A percentile compares a stretch with the other conserved stretches of the same genome.
Evolutionary conservation across 1,140 invertebrate species (phyloP).

Genomic region (Plodia interpunctella): DNA sequence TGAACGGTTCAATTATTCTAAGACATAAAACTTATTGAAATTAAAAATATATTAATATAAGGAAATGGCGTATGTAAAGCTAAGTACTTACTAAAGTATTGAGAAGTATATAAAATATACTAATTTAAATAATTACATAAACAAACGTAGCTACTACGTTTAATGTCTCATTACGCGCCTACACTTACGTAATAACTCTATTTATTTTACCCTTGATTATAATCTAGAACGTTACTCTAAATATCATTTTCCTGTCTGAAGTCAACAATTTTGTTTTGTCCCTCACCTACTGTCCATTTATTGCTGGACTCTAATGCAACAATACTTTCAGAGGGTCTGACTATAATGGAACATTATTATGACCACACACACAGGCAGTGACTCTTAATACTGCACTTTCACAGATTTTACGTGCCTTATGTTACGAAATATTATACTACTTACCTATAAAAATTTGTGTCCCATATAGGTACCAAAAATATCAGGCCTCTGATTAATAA

Average conservation of each 20-base stretch:
- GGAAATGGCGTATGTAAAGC: no score
- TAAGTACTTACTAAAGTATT: background rate
- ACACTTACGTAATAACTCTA: constrained; percentile 20
- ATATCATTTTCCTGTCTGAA: constrained; percentile 45
- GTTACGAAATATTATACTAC: no score
- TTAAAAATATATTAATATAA: no score
- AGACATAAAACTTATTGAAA: no score
- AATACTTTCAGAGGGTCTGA: background rate
- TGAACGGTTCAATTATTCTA: no score
- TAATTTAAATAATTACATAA: background rate
- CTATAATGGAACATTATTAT: background rate
- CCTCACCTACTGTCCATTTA: constrained; percentile 25
- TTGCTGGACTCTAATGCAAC: constrained; percentile 18
- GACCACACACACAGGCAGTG: background rate
- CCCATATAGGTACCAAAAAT: no score
- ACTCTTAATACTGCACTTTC: background rate
- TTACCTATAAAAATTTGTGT: no score
- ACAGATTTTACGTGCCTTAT: background rate
- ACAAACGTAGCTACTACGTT: background rate
- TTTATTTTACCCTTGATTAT: constrained; percentile 29
- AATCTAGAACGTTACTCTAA: constrained; percentile 30
- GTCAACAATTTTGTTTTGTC: constrained; percentile 46
- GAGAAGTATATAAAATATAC: background rate
- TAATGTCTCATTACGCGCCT: constrained; percentile 13
- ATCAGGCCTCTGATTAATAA: no score